Evolutionary conservation across 1,140 invertebrate genomes (phyloP), one percentile per base, ranked within the genome.

Genomic region (Cydia amplana): DNA sequence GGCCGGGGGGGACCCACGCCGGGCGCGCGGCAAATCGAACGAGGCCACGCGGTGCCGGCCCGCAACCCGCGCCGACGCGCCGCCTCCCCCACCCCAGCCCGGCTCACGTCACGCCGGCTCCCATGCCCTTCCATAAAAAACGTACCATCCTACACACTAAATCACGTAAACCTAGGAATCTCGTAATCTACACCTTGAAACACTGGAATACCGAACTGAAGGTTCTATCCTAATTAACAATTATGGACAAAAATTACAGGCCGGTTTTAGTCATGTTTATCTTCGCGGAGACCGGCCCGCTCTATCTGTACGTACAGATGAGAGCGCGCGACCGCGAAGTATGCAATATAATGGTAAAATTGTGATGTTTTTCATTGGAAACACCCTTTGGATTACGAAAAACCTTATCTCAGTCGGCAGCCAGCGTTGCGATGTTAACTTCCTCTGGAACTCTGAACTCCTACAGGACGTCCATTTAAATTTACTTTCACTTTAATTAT

Each of bases 301-400:
- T 89, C 88, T 86, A 90, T 91, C 90, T 92, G 87, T 85, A 87
- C 85, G 83, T 78, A 74, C 80, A 75, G 81, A 83, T 84, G 86
- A 81, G 83, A 81, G 79, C 82, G 82, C 84, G 83, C 81, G 83
- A 82, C 79, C 83, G 83, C 87, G 86, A 83, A 81, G 79, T 84
- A 81, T 83, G 84, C 82, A 78, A 84, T 84, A 87, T 87, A 87
- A 90, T 91, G 89, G 88, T 84, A 89, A 92, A 92, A 90, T 91
- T 91, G 91, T 92, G 91, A 91, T 90, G 84, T 89, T 92, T 90
- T 90, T 91, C 89, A 89, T 87, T 81, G 80, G 84, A 80, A 79
- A 65, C 79, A 73, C 75, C 80, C 77, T 73, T 55, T 78, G 73
- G 55, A 74, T 74, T 72, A 73, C 72, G 16, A 51, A 20, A 60